Evolutionary conservation across 2,797 vertebrate species (phyloP).

Genomic region (Fundulus diaphanus): DNA sequence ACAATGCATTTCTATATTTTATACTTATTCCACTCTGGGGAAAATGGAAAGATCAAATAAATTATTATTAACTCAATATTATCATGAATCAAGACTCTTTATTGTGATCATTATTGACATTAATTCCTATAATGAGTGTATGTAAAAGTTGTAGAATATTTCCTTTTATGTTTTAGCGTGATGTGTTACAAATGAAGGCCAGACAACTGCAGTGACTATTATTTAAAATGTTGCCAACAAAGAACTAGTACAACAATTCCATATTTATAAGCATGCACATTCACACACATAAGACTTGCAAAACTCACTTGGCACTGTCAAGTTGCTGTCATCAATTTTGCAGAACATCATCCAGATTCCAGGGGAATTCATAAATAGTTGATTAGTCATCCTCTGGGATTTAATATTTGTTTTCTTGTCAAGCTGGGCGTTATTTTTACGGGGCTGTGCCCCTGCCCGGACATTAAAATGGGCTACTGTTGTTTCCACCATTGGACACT

Average conservation of each 20-base stretch:
- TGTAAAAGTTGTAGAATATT: background rate
- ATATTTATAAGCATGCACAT: slow-evolving; percentile 26
- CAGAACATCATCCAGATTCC: slow-evolving; percentile 60
- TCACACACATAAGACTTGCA: slow-evolving; percentile 19
- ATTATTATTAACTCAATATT: background rate
- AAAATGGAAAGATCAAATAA: background rate
- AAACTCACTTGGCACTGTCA: slow-evolving; percentile 42
- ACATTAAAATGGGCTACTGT: background rate
- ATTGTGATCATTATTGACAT: background rate
- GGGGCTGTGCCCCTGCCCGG: background rate
- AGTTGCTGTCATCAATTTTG: slow-evolving; percentile 69
- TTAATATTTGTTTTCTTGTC: slow-evolving; percentile 49
- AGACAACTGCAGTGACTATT: background rate
- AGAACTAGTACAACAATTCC: slow-evolving; percentile 7
- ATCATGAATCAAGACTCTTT: no score
- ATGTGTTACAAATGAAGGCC: background rate
- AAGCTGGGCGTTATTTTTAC: slow-evolving; percentile 21
- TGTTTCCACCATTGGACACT: slow-evolving; percentile 8
- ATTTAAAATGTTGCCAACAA: slow-evolving; percentile 14
- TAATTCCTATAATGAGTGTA: background rate
- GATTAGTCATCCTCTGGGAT: slow-evolving; percentile 48
- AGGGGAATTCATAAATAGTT: slow-evolving; percentile 61
- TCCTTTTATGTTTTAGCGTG: background rate
- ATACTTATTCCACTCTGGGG: background rate
- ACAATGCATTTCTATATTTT: background rate